Base-by-base conservation (phyloP, 1,140 invertebrate species). In the Eurosta solidaginis region DNA sequence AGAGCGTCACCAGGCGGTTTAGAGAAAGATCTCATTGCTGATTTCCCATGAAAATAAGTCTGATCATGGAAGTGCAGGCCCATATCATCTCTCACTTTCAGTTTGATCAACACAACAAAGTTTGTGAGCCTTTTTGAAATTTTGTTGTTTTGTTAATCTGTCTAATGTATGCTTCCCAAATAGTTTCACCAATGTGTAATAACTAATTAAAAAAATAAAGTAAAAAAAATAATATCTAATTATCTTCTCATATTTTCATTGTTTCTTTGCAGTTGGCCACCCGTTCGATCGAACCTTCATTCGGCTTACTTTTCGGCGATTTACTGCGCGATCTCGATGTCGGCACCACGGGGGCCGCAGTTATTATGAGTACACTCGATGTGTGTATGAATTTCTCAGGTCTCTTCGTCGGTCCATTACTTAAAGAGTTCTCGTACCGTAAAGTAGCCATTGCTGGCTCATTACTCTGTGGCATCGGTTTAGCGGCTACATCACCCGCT, bases 371-470 rank as follows among this genome's bases (percentile, higher is more conserved):
- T 85, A 91, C 92, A 17, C 86, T 93, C 76, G 93, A 94, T 84
- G 92, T 92, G 1, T 92, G 92, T 78, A 91, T 94, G 81, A 94
- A 94, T 82, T 94, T 94, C 87, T 94, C 93, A 79, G 93, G 93
- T 20, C 90, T 94, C 80, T 92, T 94, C 82, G 91, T 93, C 76
- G 93, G 93, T 4, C 93, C 93, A 1, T 88, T 94, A 78, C 91
- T 94, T 63, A 92, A 92, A 86, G 92, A 90, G 80, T 94, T 92
- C 83, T 93, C 92, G 29, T 94, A 92, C 81, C 89, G 93, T 77
- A 93, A 93, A 88, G 92, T 94, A 3, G 93, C 93, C 79, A 85
- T 93, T 12, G 90, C 91, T 20, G 93, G 93, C 9, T 91, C 92
- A 1, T 81, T 91, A 29, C 89, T 94, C 77, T 91, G 91, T 77